phyloP scores from a whole-genome alignment of 2,113 vertebrate species.

The Theropithecus gelada region DNA sequence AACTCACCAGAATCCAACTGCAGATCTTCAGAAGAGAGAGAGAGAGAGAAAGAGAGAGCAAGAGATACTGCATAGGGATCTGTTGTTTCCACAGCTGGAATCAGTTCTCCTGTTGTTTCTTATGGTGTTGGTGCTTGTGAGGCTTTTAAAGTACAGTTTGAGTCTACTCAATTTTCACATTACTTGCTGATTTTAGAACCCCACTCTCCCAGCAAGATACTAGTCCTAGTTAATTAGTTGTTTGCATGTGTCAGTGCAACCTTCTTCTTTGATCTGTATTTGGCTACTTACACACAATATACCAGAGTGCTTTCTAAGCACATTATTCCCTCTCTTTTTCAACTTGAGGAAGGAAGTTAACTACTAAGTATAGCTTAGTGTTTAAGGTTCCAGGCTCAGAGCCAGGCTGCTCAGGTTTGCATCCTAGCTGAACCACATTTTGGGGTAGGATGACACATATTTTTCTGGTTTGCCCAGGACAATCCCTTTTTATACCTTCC shows the following conservation, averaged over 20 bases:
- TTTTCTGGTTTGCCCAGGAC: neutral
- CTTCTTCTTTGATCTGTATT: neutral
- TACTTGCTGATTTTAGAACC: neutral
- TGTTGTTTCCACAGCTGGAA: neutral
- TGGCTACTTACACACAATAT: neutral
- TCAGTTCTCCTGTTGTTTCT: neutral
- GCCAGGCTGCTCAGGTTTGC: neutral
- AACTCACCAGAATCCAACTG: neutral
- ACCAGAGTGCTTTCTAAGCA: neutral
- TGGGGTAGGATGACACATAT: neutral
- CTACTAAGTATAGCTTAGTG: neutral
- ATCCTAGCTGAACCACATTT: neutral
- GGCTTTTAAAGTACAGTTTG: neutral
- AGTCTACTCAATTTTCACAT: neutral
- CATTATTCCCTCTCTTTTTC: neutral
- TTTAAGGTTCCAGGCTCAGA: neutral
- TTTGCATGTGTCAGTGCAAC: neutral
- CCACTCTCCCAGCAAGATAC: neutral
- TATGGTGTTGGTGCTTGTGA: neutral
- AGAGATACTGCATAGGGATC: neutral
- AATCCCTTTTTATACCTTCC: neutral
- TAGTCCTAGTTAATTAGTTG: neutral
- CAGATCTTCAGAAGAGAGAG: neutral
- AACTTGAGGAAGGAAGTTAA: neutral
- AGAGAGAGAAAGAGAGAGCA: neutral